Base-by-base conservation (phyloP, 2,888 invertebrate species). In the Drosophila koepferae region DNA sequence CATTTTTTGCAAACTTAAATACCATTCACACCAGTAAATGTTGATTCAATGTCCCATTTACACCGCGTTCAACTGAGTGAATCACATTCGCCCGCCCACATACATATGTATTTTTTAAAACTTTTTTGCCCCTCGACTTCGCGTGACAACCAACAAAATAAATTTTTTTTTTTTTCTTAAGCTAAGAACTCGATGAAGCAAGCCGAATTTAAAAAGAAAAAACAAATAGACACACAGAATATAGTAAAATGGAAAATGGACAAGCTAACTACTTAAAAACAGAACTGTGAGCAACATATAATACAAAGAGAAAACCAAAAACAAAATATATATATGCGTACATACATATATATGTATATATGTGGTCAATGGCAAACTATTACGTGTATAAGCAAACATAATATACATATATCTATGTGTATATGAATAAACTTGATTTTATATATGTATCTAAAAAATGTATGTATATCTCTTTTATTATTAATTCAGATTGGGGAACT, bases 281-380 rank as follows among this genome's bases (percentile, higher is more conserved):
- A 58, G 20, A 79, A 69, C 68, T 77, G 67, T 77, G 65, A 80
- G n/a, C 64, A 60, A 63, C 23, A 43, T 31, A 58, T 7, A 38
- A 58, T 58, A 54, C 18, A 51, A 54, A 56, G 31, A 41, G 59
- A 48, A 31, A 43, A 20, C 18, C 41, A 49, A 59, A 28, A 46
- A 61, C 41, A 55, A 63, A 23, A 65, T 55, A 61, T 20, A 28
- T 28, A 28, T 28, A 28, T 28, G 5, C 28, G 6, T 28, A 23
- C 3, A 23, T 23, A 23, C 3, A 5, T 5, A 28, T 28, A 28
- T 28, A 28, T 6, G 28, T 28, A 28, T 28, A 12, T 6, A 44
- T 12, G 62, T 81, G 85, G 87, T 89, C 72, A 80, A 84, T 89
- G 85, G 69, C 82, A 85, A 89, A 84, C 85, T 86, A 86, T 89